phyloP scores from a whole-genome alignment of 1,140 invertebrate genomes.

The Drosophila carrolli region DNA sequence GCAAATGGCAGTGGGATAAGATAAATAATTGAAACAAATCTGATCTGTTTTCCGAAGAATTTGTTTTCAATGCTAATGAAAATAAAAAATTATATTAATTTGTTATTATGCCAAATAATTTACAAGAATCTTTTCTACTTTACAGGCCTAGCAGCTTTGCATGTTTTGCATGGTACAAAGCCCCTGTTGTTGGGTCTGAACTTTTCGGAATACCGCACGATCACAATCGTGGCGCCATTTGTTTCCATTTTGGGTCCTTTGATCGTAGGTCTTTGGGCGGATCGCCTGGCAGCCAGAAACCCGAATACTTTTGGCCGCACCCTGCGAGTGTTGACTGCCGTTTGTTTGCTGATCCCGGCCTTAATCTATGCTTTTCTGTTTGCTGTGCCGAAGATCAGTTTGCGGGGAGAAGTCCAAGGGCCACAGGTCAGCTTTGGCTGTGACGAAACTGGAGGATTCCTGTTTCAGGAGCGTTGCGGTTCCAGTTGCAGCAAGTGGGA shows the following conservation, averaged over 20 bases:
- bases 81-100: too few relatives aligned
- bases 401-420: constrained; percentile 85
- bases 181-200: constrained; percentile 90
- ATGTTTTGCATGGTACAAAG: constrained; percentile 90
- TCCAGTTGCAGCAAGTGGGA: constrained; percentile 88
- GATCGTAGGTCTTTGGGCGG: constrained; percentile 89
- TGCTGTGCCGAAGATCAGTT: constrained; percentile 87
- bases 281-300: constrained; percentile 85
- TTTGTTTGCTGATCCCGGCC: constrained; percentile 88
- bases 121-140: too few relatives aligned
- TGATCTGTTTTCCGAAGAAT: not conserved
- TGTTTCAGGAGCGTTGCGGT: constrained; percentile 89
- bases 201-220: constrained; percentile 88
- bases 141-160: constrained; percentile 90
- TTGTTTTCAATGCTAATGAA: not conserved
- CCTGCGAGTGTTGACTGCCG: constrained; percentile 89
- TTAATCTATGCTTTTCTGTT: constrained; percentile 89
- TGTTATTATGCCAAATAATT: too few relatives aligned
- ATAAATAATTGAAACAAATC: too few relatives aligned
- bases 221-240: constrained; percentile 90
- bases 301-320: constrained; percentile 70
- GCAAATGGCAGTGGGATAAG: too few relatives aligned
- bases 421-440: constrained; percentile 89
- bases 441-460: constrained; percentile 87
- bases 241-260: constrained; percentile 89